Base-by-base conservation (phyloP, 2,113 vertebrate species). In the Gasterosteus nipponicus region DNA sequence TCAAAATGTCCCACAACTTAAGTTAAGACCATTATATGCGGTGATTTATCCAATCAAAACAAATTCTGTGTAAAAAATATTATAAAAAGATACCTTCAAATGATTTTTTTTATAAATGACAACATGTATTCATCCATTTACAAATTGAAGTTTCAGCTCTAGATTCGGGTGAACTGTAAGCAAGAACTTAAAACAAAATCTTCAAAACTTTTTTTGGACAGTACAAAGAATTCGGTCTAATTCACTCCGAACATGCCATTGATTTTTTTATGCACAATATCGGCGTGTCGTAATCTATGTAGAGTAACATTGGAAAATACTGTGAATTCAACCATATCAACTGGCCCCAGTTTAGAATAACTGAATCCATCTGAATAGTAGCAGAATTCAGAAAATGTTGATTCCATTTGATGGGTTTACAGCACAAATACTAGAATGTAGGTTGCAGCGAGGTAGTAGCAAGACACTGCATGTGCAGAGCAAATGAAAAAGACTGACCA, bases 331-430 rank as follows among this genome's bases (percentile, higher is more conserved):
- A 54, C 22, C 3, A 29, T 4, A 35, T 19, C 3, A 7, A 70
- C 29, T 29, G 33, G 35, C 22, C 42, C 0, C 9, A 44, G 10
- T 18, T 44, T 10, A 38, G 5, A 54, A 61, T 61, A 8, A 44
- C 29, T 22, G 8, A 18, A 53, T 54, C 16, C 0, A 35, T 61
- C 35, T 49, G 11, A 38, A 49, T 29, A 22, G 9, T 4, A 2
- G 39, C 2, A 29, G 38, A 22, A 46, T 62, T 11, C 14, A 58
- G 41, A 38, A 35, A 57, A 64, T 42, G 2, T 12, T 3, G 10
- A 66, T 62, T 53, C 70, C 14, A 60, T 65, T 65, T 70, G 8
- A 29, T 56, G 53, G 29, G 26, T 74, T 9, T 44, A 31, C 46
- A 18, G 2, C n/a, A 49, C 16, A 60, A 41, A 46, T 46, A 61